phyloP scores from a whole-genome alignment of 2,113 vertebrate species.

The Raja brachyura region DNA sequence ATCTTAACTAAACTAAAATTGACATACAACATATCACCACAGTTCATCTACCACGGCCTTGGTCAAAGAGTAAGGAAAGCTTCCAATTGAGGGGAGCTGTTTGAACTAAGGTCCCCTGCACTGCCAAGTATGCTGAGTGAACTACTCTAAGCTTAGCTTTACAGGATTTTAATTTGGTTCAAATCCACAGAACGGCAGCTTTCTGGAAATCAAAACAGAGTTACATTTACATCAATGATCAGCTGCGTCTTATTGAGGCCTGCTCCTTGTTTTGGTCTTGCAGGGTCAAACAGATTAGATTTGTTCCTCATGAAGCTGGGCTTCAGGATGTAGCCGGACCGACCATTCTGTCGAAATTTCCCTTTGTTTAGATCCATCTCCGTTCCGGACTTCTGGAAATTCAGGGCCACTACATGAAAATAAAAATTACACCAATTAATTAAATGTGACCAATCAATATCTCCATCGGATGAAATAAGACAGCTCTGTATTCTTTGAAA shows the following conservation, averaged over 20 bases:
- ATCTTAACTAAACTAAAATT: no score
- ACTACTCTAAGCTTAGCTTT: neutral
- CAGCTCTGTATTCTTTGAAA: neutral
- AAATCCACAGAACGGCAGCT: neutral
- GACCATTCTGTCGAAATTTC: conserved; percentile 77
- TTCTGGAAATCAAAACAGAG: neutral
- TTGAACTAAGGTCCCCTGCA: neutral
- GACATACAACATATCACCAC: no score
- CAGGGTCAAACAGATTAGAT: conserved; percentile 65
- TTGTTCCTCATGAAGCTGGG: conserved; percentile 64
- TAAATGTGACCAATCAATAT: neutral
- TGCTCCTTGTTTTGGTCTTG: conserved; percentile 59
- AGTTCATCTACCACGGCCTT: neutral
- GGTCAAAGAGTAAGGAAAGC: neutral
- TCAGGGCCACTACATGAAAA: conserved; percentile 74
- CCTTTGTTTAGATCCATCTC: conserved; percentile 94
- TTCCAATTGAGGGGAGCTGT: neutral
- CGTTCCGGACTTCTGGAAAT: conserved; percentile 87
- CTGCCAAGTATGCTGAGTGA: neutral
- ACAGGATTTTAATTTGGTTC: neutral
- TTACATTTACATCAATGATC: conserved; percentile 59
- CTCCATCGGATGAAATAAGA: neutral
- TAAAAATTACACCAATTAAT: neutral
- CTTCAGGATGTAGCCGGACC: conserved; percentile 81
- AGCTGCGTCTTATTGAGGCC: conserved; percentile 67